phyloP scores from a whole-genome alignment of 1,140 invertebrate species.

The Laupala kohalensis region DNA sequence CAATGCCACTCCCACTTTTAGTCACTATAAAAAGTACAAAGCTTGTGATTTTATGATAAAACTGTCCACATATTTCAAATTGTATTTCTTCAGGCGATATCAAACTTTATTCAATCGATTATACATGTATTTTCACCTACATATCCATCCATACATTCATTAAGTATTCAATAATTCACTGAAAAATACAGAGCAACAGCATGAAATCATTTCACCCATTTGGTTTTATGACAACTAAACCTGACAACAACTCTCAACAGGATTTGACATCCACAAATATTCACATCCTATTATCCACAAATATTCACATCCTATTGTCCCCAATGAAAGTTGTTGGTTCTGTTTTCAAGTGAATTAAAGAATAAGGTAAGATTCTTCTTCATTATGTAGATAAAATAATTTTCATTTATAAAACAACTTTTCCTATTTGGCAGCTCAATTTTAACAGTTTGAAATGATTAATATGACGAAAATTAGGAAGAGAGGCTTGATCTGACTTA shows the following conservation, averaged over 20 bases:
- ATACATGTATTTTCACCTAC: background rate
- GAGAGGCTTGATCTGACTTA: background rate
- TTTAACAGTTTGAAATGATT: background rate
- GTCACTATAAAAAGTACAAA: conserved; percentile 16
- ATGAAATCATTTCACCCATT: too few relatives aligned
- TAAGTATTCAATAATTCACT: background rate
- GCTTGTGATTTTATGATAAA: conserved; percentile 13
- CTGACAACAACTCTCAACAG: too few relatives aligned
- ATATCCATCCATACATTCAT: background rate
- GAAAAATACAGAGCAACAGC: background rate
- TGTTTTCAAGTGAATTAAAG: background rate
- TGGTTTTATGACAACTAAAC: too few relatives aligned
- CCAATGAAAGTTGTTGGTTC: background rate
- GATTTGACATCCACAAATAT: too few relatives aligned
- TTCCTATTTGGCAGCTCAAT: conserved; percentile 15
- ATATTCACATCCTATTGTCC: background rate
- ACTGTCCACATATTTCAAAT: conserved; percentile 1
- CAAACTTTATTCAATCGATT: conserved; percentile 1
- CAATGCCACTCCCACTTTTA: conserved; percentile 7
- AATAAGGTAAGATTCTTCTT: conserved; percentile 1
- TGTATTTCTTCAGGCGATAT: background rate
- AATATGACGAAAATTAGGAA: background rate
- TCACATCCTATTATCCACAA: too few relatives aligned
- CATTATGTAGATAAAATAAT: conserved; percentile 15
- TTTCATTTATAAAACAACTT: conserved; percentile 15